Base-by-base conservation (phyloP, 2,113 vertebrate genomes). In the Sclerurus mexicanus region DNA sequence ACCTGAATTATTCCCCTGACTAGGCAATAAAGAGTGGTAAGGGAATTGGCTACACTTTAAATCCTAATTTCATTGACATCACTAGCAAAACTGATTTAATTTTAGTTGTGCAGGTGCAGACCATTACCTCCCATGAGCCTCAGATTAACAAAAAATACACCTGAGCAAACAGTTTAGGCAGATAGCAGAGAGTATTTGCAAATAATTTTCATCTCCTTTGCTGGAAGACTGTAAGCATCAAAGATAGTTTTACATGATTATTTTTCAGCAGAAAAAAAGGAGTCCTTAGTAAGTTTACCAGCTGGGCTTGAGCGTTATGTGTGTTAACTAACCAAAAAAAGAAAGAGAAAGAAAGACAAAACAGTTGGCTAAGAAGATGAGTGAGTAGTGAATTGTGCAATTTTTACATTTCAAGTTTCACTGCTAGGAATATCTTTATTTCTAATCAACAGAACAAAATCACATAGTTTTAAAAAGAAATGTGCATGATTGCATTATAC, bases 401-500 rank as follows among this genome's bases (percentile, higher is more conserved):
- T 93, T 89, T 60, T 68, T 66, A 71, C 37, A 50, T 83, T 91
- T 90, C 24, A 35, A 72, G 27, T 71, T 79, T 94, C 20, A 55
- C 27, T 56, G 50, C 13, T 62, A 93, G 86, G 63, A 50, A 50
- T 83, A 76, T 53, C 47, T 69, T 77, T 85, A 64, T 94, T 96
- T 56, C 35, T 71, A 90, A 95, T 86, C 72, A 97, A 91, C 13
- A 76, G 90, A 75, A 84, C 18, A 96, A 95, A 97, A 77, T 30
- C 56, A 46, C 64, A 74, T 47, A 76, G 40, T 89, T 88, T 74
- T 93, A 84, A 86, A 69, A 91, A 95, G 49, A 95, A 95, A 82
- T 83, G 82, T 67, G 13, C 15, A 37, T 96, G 93, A 96, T 96
- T 96, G 35, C 93, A 93, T 97, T 96, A 97, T 94, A n/a, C 75